phyloP scores from a whole-genome alignment of 2,888 invertebrate species.

The Mechanitis messenoides region DNA sequence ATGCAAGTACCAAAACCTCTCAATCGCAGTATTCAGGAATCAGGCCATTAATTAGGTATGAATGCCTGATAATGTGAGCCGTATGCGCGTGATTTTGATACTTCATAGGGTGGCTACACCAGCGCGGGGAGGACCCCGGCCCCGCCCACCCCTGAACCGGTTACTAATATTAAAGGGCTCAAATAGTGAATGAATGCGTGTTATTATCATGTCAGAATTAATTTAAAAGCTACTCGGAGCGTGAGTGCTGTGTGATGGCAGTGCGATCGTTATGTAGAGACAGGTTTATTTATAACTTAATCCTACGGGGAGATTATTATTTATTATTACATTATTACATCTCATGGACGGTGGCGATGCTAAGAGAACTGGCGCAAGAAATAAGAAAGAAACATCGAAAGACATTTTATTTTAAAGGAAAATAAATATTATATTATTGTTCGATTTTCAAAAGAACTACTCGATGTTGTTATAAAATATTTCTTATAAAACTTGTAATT shows the following conservation, averaged over 20 bases:
- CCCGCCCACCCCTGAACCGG: slow-evolving; percentile 61
- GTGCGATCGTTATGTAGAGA: slow-evolving; percentile 28
- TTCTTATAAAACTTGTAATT: no score
- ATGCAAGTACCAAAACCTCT: slow-evolving; percentile 47
- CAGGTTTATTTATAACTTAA: slow-evolving; percentile 15
- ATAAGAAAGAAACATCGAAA: no score
- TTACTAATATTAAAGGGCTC: slow-evolving; percentile 63
- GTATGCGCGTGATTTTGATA: slow-evolving; percentile 64
- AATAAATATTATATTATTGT: no score
- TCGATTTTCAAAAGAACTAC: no score
- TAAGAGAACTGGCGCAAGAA: no score
- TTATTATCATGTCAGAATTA: slow-evolving; percentile 70
- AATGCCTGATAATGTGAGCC: slow-evolving; percentile 69
- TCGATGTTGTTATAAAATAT: no score
- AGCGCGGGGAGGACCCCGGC: slow-evolving; percentile 33
- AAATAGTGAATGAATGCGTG: slow-evolving; percentile 64
- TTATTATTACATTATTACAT: no score
- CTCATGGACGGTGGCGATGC: no score
- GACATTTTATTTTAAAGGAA: no score
- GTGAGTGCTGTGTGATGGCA: slow-evolving; percentile 54
- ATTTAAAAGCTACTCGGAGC: slow-evolving; percentile 52
- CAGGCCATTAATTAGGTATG: slow-evolving; percentile 72
- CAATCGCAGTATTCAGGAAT: slow-evolving; percentile 30
- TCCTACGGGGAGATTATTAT: not conserved
- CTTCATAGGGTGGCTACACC: slow-evolving; percentile 49